phyloP scores from a whole-genome alignment of 37 sponge, comb jelly and placozoan genomes.

The Spongilla lacustris region DNA sequence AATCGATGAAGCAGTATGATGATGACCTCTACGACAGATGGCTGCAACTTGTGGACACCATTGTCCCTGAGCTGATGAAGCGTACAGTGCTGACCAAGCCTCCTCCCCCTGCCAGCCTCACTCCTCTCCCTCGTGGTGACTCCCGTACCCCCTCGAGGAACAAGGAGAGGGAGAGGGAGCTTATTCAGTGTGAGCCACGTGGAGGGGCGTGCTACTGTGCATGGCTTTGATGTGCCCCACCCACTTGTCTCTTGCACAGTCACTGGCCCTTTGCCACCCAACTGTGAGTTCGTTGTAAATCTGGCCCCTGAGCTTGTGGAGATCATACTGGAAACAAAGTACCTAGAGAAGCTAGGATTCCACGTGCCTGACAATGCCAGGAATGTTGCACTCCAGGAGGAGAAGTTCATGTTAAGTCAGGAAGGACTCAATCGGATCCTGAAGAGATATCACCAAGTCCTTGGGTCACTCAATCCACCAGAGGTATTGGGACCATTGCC shows the following conservation, averaged over 20 bases:
- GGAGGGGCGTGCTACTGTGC: not conserved
- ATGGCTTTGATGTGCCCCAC: not conserved
- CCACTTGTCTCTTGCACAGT: not conserved
- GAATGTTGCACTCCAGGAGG: conserved; percentile 97
- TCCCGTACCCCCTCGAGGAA: conserved; percentile 10
- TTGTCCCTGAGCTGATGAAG: conserved; percentile 84
- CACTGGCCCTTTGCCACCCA: conserved; percentile 55
- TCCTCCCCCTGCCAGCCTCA: conserved; percentile 1
- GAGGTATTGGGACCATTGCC: conserved; percentile 47
- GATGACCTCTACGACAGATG: conserved; percentile 81
- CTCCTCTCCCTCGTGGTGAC: not conserved
- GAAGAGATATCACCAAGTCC: conserved; percentile 61
- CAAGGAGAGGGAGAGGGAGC: conserved; percentile 30
- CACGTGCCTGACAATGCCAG: conserved; percentile 88
- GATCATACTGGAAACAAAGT: conserved; percentile 91
- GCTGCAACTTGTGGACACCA: conserved; percentile 71
- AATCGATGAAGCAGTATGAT: conserved; percentile 94
- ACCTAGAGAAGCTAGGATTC: conserved; percentile 96
- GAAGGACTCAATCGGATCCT: conserved; percentile 80
- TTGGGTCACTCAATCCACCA: conserved; percentile 56
- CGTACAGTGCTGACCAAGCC: conserved; percentile 80
- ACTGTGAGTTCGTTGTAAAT: conserved; percentile 86
- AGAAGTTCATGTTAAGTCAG: conserved; percentile 81
- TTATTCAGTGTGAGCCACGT: not conserved
- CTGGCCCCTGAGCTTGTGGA: conserved; percentile 90